Evolutionary conservation across 2,888 invertebrate genomes (phyloP).

Genomic region (Cephalotes varians): DNA sequence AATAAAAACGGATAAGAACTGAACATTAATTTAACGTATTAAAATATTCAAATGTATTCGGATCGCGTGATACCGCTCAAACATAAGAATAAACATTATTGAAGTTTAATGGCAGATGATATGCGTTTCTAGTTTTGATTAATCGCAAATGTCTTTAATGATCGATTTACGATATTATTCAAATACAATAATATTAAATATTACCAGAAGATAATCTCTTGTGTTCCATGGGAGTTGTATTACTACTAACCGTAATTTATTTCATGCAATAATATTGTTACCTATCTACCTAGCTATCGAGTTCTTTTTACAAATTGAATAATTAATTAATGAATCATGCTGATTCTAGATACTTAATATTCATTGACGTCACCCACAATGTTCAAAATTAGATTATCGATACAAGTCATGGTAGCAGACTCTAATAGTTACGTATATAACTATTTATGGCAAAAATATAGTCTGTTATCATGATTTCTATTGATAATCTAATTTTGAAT

Average conservation of each 20-base stretch:
- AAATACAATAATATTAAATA: not conserved
- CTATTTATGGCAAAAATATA: too few species aligned
- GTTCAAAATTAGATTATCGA: not conserved
- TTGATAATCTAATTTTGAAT: not conserved
- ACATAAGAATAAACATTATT: not conserved
- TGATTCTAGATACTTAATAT: not conserved
- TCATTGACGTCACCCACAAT: slow-evolving; percentile 12
- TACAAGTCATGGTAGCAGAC: not conserved
- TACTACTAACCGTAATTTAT: not conserved
- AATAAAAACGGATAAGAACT: slow-evolving; percentile 21
- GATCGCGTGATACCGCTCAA: not conserved
- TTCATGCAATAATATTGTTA: not conserved
- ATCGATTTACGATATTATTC: slow-evolving; percentile 18
- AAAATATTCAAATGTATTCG: slow-evolving; percentile 46
- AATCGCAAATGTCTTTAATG: not conserved
- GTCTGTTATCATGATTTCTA: not conserved
- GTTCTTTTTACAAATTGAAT: not conserved
- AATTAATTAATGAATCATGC: not conserved
- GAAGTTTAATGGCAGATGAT: not conserved
- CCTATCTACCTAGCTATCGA: too few species aligned
- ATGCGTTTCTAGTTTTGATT: not conserved
- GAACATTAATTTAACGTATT: slow-evolving; percentile 26
- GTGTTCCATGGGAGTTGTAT: not conserved
- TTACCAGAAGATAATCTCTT: not conserved
- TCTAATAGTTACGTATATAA: not conserved